Conservation (phyloP, 2,888 invertebrate species). For the Molanna angustata region DNA sequence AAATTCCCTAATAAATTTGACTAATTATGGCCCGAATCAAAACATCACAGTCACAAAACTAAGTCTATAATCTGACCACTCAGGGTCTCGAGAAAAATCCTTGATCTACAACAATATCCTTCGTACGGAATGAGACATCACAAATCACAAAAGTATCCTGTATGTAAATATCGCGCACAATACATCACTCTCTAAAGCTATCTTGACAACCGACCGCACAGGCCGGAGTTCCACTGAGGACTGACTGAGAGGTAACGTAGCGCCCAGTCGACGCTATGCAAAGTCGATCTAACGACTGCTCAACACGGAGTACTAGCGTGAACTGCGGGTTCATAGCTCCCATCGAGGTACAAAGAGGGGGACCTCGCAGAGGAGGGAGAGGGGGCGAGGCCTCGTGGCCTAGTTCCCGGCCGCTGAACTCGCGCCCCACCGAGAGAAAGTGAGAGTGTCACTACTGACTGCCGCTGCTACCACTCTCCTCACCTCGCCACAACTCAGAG, state of each 20-base stretch:
- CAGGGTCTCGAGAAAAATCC: not conserved
- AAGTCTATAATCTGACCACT: slow-evolving; percentile 1
- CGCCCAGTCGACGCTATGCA: slow-evolving; percentile 3
- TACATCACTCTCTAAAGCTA: slow-evolving; percentile 5
- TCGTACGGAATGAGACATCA: slow-evolving; percentile 47
- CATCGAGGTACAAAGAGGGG: slow-evolving; percentile 59
- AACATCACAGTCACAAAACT: slow-evolving; percentile 27
- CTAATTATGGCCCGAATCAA: slow-evolving; percentile 25
- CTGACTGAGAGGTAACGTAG: slow-evolving; percentile 11
- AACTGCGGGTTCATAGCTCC: slow-evolving; percentile 51
- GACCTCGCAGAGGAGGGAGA: slow-evolving; percentile 52
- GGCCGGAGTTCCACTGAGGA: slow-evolving; percentile 22
- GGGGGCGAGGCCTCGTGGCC: slow-evolving; percentile 71
- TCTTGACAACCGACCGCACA: slow-evolving; percentile 16
- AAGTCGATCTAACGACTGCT: slow-evolving; percentile 38
- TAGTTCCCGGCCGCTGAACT: slow-evolving; percentile 75
- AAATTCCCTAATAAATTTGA: slow-evolving; percentile 21
- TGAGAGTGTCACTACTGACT: slow-evolving; percentile 53
- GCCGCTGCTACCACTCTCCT: slow-evolving; percentile 40
- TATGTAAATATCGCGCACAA: slow-evolving; percentile 8
- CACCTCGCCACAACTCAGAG: too few species aligned
- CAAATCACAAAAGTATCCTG: slow-evolving; percentile 40
- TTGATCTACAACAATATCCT: slow-evolving; percentile 15
- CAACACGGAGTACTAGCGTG: slow-evolving; percentile 43
- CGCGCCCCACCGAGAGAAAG: slow-evolving; percentile 59